phyloP scores from a whole-genome alignment of 1,140 invertebrate genomes.

The Drosophila mayri region DNA sequence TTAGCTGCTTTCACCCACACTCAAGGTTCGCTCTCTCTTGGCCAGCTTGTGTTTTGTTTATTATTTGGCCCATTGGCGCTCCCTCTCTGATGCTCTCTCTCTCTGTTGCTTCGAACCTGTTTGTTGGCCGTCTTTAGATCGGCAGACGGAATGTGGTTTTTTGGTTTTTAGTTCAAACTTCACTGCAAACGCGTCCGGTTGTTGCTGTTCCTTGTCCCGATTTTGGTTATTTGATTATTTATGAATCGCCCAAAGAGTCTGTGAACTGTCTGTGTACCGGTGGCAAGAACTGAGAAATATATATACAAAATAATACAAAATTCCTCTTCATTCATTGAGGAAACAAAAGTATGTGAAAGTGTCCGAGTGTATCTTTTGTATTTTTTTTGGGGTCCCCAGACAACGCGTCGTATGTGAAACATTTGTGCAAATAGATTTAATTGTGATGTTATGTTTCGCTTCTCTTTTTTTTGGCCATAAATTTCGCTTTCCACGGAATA shows the following conservation, averaged over 20 bases:
- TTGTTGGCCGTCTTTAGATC: constrained; percentile 51
- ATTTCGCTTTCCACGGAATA: constrained; percentile 76
- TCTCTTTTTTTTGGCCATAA: constrained; percentile 54
- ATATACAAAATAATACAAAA: constrained; percentile 61
- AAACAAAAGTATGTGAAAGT: constrained; percentile 75
- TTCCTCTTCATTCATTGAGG: constrained; percentile 57
- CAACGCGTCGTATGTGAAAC: constrained; percentile 70
- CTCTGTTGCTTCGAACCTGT: constrained; percentile 62
- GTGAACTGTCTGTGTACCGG: constrained; percentile 59
- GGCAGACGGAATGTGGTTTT: constrained; percentile 43
- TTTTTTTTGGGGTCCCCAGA: constrained; percentile 12
- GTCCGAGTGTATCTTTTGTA: constrained; percentile 15
- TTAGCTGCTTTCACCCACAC: constrained; percentile 12
- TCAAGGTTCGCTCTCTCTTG: constrained; percentile 11
- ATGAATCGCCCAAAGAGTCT: constrained; percentile 52
- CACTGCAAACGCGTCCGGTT: constrained; percentile 66
- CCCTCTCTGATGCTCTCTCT: constrained; percentile 14
- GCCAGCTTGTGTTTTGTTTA: constrained; percentile 33
- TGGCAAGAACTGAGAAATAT: constrained; percentile 13
- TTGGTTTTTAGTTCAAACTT: constrained; percentile 64
- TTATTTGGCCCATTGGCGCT: constrained; percentile 30
- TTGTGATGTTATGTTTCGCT: constrained; percentile 21
- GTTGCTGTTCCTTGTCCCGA: constrained; percentile 9
- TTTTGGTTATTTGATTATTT: constrained; percentile 44
- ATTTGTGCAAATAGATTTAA: constrained; percentile 57